Percentiles rank a stretch among this genome's conserved stretches.
These are phyloP conservation scores for Oligia strigilis DNA, from an alignment of 2,888 invertebrate species.

Conservation along the genomic window DNA sequence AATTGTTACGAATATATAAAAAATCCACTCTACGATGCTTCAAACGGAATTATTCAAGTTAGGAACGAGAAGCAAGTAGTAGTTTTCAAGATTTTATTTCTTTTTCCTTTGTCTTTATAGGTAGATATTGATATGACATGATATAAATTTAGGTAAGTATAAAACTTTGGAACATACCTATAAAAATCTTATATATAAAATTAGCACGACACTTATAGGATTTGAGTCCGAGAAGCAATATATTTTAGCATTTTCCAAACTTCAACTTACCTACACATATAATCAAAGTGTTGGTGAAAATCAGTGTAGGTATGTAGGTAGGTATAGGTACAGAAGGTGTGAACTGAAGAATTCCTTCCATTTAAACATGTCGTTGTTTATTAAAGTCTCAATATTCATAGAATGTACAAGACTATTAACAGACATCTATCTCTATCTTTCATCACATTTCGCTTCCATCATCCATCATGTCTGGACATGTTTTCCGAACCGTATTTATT, in stretches of 20 bases:
- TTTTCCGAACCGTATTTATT: slow-evolving; percentile 87
- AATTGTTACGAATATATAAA: slow-evolving; percentile 13
- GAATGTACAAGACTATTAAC: slow-evolving; percentile 69
- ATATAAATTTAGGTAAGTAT: background rate
- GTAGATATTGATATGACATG: background rate
- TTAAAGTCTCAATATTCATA: slow-evolving; percentile 29
- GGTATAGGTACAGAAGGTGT: background rate
- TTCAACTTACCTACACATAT: background rate
- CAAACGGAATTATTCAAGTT: slow-evolving; percentile 26
- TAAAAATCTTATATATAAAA: background rate
- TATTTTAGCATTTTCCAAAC: background rate
- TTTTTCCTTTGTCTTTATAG: background rate
- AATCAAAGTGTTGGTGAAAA: background rate
- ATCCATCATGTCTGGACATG: slow-evolving; percentile 89
- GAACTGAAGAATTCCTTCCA: background rate
- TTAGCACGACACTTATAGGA: background rate
- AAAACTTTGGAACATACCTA: background rate
- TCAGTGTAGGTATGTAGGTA: background rate
- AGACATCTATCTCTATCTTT: slow-evolving; percentile 82
- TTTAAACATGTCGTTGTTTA: background rate
- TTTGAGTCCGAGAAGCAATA: background rate
- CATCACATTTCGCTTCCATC: slow-evolving; percentile 84
- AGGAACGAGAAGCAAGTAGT: background rate
- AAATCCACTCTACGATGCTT: slow-evolving; percentile 11
- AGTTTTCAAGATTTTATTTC: slow-evolving; percentile 10